Conservation (phyloP, 2,113 vertebrate genomes). For the Oncorhynchus tshawytscha region DNA sequence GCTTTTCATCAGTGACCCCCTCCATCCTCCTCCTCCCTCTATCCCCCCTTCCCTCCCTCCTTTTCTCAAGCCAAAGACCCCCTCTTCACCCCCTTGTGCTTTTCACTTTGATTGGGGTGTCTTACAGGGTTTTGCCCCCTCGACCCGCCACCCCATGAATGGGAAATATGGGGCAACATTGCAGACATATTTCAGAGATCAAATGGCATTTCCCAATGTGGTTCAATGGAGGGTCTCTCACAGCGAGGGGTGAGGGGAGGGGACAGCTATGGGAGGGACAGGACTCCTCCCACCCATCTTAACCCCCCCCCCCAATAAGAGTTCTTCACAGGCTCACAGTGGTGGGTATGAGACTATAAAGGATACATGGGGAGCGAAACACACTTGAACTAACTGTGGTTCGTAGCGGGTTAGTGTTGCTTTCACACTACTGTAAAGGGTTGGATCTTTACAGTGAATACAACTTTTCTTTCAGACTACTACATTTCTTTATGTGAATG, state of each 20-base stretch:
- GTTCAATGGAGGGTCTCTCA: conserved; percentile 3
- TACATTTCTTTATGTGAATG: neutral
- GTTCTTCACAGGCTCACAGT: neutral
- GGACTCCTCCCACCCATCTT: too few relatives aligned
- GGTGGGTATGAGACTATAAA: conserved; percentile 15
- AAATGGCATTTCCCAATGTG: conserved; percentile 35
- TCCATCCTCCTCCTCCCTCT: conserved; percentile 9
- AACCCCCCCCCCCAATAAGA: neutral
- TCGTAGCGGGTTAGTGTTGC: neutral
- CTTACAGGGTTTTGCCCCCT: conserved; percentile 72
- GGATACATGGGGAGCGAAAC: neutral
- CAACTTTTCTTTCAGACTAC: neutral
- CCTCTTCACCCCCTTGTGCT: conserved; percentile 74
- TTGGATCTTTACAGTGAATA: neutral
- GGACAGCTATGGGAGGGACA: too few relatives aligned
- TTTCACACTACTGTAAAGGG: neutral
- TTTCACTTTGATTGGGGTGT: conserved; percentile 81
- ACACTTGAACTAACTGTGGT: neutral
- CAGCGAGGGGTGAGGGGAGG: too few relatives aligned
- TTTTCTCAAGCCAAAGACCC: conserved; percentile 13
- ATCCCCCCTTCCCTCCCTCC: conserved; percentile 36
- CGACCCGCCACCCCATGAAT: conserved; percentile 37
- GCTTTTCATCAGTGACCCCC: conserved; percentile 62
- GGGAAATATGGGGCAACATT: conserved; percentile 74
- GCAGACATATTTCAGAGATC: conserved; percentile 72